phyloP scores from a whole-genome alignment of 2,888 invertebrate species.

The Carpatolechia fugitivella region DNA sequence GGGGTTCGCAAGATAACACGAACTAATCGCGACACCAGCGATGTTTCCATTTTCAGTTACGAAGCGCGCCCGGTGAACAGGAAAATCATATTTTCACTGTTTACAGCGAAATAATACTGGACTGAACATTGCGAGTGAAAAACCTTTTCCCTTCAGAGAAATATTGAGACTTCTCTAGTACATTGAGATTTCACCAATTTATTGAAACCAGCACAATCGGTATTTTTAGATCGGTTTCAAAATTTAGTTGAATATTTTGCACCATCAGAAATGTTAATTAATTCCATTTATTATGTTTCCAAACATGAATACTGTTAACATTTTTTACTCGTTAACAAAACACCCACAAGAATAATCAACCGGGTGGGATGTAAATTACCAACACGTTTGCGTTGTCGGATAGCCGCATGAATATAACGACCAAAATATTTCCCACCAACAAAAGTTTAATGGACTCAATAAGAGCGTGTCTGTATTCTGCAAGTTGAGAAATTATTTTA shows the following conservation, averaged over 20 bases:
- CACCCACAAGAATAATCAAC: slow-evolving; percentile 6
- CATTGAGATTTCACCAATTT: too few relatives aligned
- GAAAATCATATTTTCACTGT: slow-evolving; percentile 6
- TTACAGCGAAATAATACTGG: background rate
- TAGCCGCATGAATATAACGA: slow-evolving; percentile 12
- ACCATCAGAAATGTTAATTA: background rate
- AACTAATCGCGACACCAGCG: slow-evolving; percentile 41
- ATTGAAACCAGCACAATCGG: too few relatives aligned
- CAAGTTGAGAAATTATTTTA: slow-evolving; percentile 46
- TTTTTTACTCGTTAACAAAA: slow-evolving; percentile 8
- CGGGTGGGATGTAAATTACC: slow-evolving; percentile 6
- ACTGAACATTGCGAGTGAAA: too few relatives aligned
- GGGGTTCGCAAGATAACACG: slow-evolving; percentile 34
- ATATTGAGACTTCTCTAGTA: too few relatives aligned
- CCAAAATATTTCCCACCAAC: slow-evolving; percentile 26
- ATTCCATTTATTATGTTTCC: background rate
- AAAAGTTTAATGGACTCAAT: slow-evolving; percentile 51
- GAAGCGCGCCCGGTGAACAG: slow-evolving; percentile 11
- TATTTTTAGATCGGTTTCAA: too few relatives aligned
- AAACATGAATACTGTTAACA: slow-evolving; percentile 1
- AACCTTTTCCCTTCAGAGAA: too few relatives aligned
- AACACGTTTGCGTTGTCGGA: background rate
- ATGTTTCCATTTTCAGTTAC: slow-evolving; percentile 42
- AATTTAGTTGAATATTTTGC: too few relatives aligned
- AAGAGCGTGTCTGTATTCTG: slow-evolving; percentile 36